A percentile compares a stretch with the other conserved stretches of the same genome.
These are phyloP conservation scores for Ibycter americanus DNA, from an alignment of 2,797 vertebrate genomes.

Conservation along the genomic window DNA sequence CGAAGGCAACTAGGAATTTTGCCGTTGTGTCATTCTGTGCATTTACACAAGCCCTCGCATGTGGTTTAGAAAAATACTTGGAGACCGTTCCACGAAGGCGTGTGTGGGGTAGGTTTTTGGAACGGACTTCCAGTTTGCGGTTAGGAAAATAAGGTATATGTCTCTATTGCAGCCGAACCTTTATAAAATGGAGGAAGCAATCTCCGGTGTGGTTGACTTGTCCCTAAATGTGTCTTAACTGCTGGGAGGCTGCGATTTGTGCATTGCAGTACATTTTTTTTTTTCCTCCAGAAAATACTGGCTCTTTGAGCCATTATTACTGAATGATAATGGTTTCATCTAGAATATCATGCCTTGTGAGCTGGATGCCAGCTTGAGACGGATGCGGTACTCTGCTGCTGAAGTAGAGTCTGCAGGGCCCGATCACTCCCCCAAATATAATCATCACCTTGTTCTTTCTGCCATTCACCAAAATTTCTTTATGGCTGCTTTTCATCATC, in stretches of 20 bases:
- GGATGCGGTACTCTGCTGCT: neutral
- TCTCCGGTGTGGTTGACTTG: neutral
- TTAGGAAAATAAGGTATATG: neutral
- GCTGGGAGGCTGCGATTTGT: neutral
- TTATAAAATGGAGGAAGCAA: neutral
- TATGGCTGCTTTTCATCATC: constrained; percentile 12
- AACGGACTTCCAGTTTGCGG: neutral
- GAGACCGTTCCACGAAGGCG: neutral
- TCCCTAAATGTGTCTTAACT: neutral
- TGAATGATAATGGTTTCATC: neutral
- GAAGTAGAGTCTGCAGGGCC: neutral
- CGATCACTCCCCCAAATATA: neutral
- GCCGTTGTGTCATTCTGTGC: neutral
- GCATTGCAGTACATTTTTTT: neutral
- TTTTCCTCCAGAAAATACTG: neutral
- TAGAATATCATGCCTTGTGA: neutral
- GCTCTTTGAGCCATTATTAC: neutral
- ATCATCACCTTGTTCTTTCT: neutral
- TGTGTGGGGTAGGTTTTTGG: neutral
- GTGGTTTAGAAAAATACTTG: neutral
- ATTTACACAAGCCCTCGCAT: neutral
- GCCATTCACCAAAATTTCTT: constrained; percentile 2
- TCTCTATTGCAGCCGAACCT: neutral
- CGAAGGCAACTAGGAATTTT: neutral
- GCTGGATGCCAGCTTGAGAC: neutral